Base-by-base conservation (phyloP, 2,797 vertebrate genomes). In the Passerculus sandwichensis region DNA sequence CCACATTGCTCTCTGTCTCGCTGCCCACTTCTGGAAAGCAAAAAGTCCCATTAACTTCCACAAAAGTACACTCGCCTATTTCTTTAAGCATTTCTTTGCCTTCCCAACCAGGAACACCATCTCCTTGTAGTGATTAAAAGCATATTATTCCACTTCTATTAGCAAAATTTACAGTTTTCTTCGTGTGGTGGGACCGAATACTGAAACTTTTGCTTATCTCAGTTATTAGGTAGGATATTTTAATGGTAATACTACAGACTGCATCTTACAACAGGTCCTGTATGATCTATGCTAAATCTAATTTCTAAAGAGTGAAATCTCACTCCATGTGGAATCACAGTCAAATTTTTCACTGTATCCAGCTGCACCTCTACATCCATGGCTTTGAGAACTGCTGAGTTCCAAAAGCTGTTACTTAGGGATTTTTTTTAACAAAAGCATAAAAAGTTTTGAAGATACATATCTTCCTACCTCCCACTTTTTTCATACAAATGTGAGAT, bases 1-100 rank as follows among this genome's bases (percentile, higher is more conserved):
- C 99, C 97, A 98, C 97, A 12, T 98, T 98, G 96, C 99, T 99
- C 89, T 99, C 99, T 1, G 98, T 98, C 97, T 99, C 99, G 36
- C 99, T 99, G 70, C 98, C 99, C 57, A 98, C 98, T 88, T 99
- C 99, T 99, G 80, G 38, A 50, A 93, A 96, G 66, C 17, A 76
- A 57, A 90, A 59, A 29, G 72, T 69, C 78, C 47, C 45, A 73
- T 62, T 65, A 72, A 76, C 42, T 66, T 67, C 10, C 80, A 59
- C n/a, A 5, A 44, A 36, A 40, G 51, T 8, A 22, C 2, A n/a
- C 13, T 19, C 30, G 45, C 15, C 56, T 78, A n/a, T 30, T 85
- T 85, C 56, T 89, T 32, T 50, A 72, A 84, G 72, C 16, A 32
- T 32, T 78, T 75, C 51, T 84, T 61, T 40, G 40, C 19, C 42